Conservation (phyloP, 2,797 vertebrate genomes). For the Petrocephalus schoutedeni region DNA sequence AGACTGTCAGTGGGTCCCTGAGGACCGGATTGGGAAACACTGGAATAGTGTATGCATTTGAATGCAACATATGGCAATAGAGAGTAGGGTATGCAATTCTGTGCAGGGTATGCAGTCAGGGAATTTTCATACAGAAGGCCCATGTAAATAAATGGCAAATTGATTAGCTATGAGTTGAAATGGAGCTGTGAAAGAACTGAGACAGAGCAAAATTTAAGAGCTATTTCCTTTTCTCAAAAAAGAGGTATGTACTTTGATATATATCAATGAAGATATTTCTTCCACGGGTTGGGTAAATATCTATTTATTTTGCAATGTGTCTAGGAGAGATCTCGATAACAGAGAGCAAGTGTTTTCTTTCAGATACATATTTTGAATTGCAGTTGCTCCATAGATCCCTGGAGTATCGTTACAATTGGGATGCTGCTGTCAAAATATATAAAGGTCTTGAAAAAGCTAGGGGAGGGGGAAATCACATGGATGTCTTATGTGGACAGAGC, state of each 20-base stretch:
- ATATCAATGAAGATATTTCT: conserved; percentile 35
- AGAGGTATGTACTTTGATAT: conserved; percentile 30
- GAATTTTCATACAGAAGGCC: neutral
- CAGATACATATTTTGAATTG: conserved; percentile 27
- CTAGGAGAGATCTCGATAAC: conserved; percentile 36
- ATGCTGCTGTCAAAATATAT: conserved; percentile 50
- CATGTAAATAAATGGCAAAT: neutral
- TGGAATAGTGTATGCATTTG: neutral
- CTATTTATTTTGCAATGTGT: conserved; percentile 47
- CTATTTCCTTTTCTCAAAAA: neutral
- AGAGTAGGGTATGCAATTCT: neutral
- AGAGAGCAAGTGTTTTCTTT: conserved; percentile 26
- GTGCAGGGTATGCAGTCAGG: neutral
- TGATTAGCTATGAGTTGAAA: neutral
- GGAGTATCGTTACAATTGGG: conserved; percentile 40
- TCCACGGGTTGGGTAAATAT: conserved; percentile 31
- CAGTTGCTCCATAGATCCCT: conserved; percentile 41
- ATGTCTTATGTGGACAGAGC: conserved; percentile 31
- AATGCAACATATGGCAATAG: neutral
- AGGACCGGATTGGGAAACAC: too few species aligned
- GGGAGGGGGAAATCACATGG: conserved; percentile 32
- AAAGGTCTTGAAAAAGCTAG: conserved; percentile 37
- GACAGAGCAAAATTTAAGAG: neutral
- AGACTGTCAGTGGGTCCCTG: too few species aligned
- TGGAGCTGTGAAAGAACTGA: neutral